Evolutionary conservation across 2,888 invertebrate genomes (phyloP).

Genomic region (Eupithecia subfuscata): DNA sequence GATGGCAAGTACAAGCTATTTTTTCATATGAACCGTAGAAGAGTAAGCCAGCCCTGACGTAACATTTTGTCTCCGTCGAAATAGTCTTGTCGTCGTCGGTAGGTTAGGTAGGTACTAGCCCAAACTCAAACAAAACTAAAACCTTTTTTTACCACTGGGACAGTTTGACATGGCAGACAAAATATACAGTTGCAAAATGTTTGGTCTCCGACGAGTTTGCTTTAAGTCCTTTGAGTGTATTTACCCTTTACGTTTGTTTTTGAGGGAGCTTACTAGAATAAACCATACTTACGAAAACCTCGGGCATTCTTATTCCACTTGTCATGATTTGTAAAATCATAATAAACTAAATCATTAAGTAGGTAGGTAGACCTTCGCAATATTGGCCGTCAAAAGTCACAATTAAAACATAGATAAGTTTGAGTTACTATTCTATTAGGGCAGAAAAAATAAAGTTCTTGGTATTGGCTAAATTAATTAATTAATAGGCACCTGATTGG

Average conservation of each 20-base stretch:
- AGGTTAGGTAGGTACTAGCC: not conserved
- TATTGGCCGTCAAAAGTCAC: no score
- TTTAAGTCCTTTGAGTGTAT: constrained; percentile 21
- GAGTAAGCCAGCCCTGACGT: not conserved
- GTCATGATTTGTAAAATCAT: not conserved
- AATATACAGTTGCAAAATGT: constrained; percentile 24
- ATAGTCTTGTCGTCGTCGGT: not conserved
- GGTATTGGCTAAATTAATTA: no score
- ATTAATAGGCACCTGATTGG: no score
- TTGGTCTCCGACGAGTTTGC: constrained; percentile 17
- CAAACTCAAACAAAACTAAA: constrained; percentile 5
- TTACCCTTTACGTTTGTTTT: constrained; percentile 14
- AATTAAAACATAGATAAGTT: no score
- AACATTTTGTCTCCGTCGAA: not conserved
- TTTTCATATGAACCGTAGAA: not conserved
- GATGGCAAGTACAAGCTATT: not conserved
- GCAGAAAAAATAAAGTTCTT: no score
- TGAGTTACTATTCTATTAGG: no score
- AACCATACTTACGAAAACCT: not conserved
- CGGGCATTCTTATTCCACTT: not conserved
- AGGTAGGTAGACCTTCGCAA: not conserved
- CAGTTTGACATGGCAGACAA: constrained; percentile 11
- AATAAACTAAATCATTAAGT: not conserved
- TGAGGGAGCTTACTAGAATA: not conserved
- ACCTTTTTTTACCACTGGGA: constrained; percentile 1